These are phyloP conservation scores for Anhinga rufa DNA, from an alignment of 2,113 vertebrate species.

Conservation along the genomic window DNA sequence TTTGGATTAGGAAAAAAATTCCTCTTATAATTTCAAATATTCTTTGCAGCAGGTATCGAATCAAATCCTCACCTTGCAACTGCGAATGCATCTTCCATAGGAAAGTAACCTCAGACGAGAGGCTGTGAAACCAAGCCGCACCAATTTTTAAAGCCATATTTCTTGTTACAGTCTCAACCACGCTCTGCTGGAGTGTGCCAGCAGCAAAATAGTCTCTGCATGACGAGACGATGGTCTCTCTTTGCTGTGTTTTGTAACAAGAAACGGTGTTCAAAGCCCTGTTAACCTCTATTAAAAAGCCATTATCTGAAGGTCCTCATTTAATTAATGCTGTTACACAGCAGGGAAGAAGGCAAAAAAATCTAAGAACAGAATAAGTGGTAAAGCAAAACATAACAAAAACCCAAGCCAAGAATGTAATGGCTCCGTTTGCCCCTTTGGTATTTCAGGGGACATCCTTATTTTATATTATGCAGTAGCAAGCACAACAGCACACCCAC, in stretches of 20 bases:
- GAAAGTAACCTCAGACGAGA: not conserved
- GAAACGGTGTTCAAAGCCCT: not conserved
- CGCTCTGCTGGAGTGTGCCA: not conserved
- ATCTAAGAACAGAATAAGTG: not conserved
- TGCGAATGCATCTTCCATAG: not conserved
- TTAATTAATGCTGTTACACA: not conserved
- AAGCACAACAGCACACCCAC: constrained; percentile 56
- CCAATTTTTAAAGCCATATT: not conserved
- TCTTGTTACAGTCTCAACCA: not conserved
- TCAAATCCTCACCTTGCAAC: not conserved
- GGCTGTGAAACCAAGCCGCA: not conserved
- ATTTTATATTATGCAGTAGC: constrained; percentile 17
- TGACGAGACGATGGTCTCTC: not conserved
- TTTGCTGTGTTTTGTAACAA: not conserved
- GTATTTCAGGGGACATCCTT: not conserved
- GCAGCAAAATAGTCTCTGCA: not conserved
- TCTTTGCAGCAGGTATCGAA: not conserved
- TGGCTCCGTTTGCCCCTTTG: not conserved
- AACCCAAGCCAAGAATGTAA: not conserved
- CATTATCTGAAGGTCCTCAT: not conserved
- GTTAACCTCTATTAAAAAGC: not conserved
- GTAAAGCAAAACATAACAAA: not conserved
- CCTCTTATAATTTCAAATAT: not conserved
- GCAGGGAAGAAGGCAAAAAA: not conserved
- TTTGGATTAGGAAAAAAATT: not conserved